Evolutionary conservation across 2,113 vertebrate species (phyloP), one percentile per base, ranked within the genome.

Genomic region (Chaenocephalus aceratus): DNA sequence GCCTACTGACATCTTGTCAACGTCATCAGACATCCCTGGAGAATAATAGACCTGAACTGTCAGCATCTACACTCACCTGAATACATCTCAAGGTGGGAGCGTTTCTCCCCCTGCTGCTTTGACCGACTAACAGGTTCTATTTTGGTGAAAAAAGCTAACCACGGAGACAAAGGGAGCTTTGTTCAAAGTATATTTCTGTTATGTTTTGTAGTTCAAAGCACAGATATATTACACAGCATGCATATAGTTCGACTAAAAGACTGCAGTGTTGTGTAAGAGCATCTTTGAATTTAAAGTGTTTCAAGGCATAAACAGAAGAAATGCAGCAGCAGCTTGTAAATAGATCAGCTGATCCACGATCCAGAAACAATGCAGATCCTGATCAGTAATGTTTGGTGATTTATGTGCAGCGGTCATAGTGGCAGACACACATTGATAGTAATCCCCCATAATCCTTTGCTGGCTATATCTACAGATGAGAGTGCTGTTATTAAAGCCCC

Each of bases 371-470:
- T 44, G 49, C 26, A 61, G 44, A 56, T 30, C 2, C 13, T 53
- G 57, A 53, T 77, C 61, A 51, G 75, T 26, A 44, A 52, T 71
- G 73, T 89, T 80, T 78, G 66, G 23, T 68, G 87, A 72, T 72
- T 79, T 58, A 72, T 79, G 61, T 83, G 82, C 62, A 72, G 56
- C 53, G 51, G 73, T 88, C 86, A 89, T 69, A 75, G 77, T 75
- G 74, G 80, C 79, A 82, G 82, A 72, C 62, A 64, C 78, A 72
- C 82, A 61, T 41, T 82, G 57, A 72, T 83, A 86, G 48, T 93
- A 94, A 94, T 94, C 91, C 89, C 14, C 74, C 10, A 30, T 93
- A 94, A 93, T 92, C 93, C 86, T 77, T 62, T 79, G 69, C 74
- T 86, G 84, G 75, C 74, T 77, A 58, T 86, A 85, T 87, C 79